Base-by-base conservation (phyloP, 2,888 invertebrate genomes). In the Kuschelorhynchus macadamiae region DNA sequence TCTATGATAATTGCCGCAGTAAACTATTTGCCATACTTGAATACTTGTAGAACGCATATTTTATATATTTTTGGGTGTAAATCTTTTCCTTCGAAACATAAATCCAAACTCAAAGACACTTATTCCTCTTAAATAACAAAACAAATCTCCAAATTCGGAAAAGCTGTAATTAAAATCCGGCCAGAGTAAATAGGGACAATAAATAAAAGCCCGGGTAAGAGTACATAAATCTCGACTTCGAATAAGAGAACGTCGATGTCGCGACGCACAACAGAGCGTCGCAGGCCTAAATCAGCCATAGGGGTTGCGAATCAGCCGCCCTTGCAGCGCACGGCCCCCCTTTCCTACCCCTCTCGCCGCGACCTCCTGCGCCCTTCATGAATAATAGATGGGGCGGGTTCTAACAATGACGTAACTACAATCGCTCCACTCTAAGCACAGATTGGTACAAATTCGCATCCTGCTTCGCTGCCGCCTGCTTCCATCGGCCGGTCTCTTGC, bases 331-430 rank as follows among this genome's bases (percentile, higher is more conserved):
- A 59, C 64, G 62, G 65, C 77, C 75, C 74, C 64, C 62, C 61
- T 55, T 62, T 46, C 61, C 63, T 66, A 67, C 75, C 74, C 74
- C 67, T 61, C 68, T 73, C 74, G 72, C 66, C 64, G 74, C 75
- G 53, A 52, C 61, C 67, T 62, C 56, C 67, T 56, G 64, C 72
- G 71, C 70, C 75, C 75, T 73, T 70, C 80, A 82, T 82, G 82
- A 81, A 82, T 82, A 82, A 81, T 82, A 80, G 79, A 82, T 82
- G 79, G 82, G 81, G 81, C 81, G 81, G 81, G 81, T 79, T 81
- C 79, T 79, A 82, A 83, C 83, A 83, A 83, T 83, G 83, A 83
- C 83, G 83, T 81, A 82, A 82, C 82, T 81, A 82, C 82, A 82
- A 82, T 82, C 82, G 82, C 79, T 75, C 78, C 76, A 76, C 79